Base-by-base conservation (phyloP, 2,113 vertebrate species). In the Noctilio leporinus region DNA sequence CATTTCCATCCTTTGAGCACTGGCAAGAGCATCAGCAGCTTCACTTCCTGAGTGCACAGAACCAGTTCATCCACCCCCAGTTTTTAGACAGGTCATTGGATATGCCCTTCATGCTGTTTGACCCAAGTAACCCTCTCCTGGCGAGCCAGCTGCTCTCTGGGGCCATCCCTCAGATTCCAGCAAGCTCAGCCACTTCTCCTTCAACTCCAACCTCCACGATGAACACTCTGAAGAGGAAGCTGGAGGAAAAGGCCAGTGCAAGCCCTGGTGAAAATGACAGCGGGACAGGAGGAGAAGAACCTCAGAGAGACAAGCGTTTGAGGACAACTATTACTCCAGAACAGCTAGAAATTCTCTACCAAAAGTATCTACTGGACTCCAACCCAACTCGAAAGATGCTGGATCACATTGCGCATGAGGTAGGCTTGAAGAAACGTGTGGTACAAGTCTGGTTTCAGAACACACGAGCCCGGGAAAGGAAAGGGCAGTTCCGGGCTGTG, bases 371-470 rank as follows among this genome's bases (percentile, higher is more conserved):
- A 62, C 98, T 99, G 3, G 99, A 99, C 97, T 99, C 99, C 91
- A 99, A 99, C 96, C 99, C 99, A 33, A 99, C 99, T 4, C 99
- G 99, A 64, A 99, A 99, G 97, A 99, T 99, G 99, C 98, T 99
- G 92, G 99, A 99, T 97, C 99, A 99, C 98, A 99, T 99, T 95
- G 99, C 99, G 28, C 99, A 99, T 70, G 99, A 99, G 97, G 99
- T 99, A 97, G 99, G 99, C 93, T 98, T 99, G 96, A 99, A 99
- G 98, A 99, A 99, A 97, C 99, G 99, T 0, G 99, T 99, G 45
- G 99, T 99, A n/a, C 99, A 99, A 96, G 99, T 99, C 64, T 99
- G 99, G 99, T 99, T 99, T 98, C 99, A 99, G 97, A 99, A 99
- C 97, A 99, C 99, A 5, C 98, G 99, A 77, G 99, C 99, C 1